Conservation (phyloP, 30 jellyfish, hydroid and myxozoan species). For the Phacellophora camtschatica region DNA sequence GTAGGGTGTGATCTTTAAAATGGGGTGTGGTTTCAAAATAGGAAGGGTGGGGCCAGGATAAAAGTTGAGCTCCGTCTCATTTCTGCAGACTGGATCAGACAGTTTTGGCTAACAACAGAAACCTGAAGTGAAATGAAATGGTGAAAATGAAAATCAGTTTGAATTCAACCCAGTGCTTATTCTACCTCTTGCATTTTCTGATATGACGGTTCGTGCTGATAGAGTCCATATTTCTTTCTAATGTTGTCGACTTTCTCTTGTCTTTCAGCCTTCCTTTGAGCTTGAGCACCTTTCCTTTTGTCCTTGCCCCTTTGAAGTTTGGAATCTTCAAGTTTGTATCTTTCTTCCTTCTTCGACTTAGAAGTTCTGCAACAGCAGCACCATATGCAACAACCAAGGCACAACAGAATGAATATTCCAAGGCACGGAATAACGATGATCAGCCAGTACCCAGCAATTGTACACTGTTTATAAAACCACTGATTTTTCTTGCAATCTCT, state of each 20-base stretch:
- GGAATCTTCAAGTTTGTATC: conserved; percentile 64
- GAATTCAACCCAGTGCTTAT: background rate
- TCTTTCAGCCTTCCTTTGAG: conserved; percentile 73
- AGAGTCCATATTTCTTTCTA: conserved; percentile 81
- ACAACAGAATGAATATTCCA: conserved; percentile 58
- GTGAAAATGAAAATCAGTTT: too few relatives aligned
- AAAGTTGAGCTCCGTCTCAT: too few relatives aligned
- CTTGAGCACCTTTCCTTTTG: conserved; percentile 62
- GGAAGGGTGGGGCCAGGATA: too few relatives aligned
- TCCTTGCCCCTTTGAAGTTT: conserved; percentile 55
- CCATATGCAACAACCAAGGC: conserved; percentile 78
- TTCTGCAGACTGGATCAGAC: too few relatives aligned
- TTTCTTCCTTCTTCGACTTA: conserved; percentile 64
- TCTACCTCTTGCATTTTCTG: conserved; percentile 71
- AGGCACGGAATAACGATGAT: conserved; percentile 84
- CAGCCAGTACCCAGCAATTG: conserved; percentile 89
- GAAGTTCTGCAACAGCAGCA: conserved; percentile 88
- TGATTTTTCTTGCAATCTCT: conserved; percentile 77
- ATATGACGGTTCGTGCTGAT: conserved; percentile 65
- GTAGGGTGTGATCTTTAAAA: too few relatives aligned
- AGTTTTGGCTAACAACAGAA: too few relatives aligned
- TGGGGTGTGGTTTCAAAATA: too few relatives aligned
- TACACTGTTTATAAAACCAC: conserved; percentile 81
- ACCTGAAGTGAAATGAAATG: too few relatives aligned
- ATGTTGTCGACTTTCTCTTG: conserved; percentile 69